These are phyloP conservation scores for Daphoenositta chrysoptera DNA, from an alignment of 2,113 vertebrate genomes.

Conservation along the genomic window DNA sequence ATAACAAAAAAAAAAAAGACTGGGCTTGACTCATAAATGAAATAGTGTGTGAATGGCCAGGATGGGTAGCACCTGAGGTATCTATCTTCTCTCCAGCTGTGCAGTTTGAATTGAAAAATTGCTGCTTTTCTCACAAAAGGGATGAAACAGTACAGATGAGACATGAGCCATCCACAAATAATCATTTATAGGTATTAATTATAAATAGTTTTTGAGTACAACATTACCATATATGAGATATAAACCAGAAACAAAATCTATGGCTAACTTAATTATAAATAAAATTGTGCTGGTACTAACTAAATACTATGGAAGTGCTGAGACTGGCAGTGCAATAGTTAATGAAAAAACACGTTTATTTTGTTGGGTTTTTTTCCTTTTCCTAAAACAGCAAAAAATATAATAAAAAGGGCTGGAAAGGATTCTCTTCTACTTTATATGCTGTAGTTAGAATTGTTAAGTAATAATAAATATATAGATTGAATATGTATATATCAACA, in stretches of 20 bases:
- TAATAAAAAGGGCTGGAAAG: not conserved
- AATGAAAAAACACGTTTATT: not conserved
- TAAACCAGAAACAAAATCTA: not conserved
- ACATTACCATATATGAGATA: not conserved
- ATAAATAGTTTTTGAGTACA: not conserved
- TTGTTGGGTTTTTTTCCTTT: fast-evolving
- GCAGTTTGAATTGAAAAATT: not conserved
- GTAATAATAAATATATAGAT: not conserved
- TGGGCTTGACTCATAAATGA: not conserved
- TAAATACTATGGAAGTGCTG: not conserved
- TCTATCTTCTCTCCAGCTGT: not conserved
- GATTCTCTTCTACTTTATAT: not conserved
- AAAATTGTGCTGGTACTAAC: not conserved
- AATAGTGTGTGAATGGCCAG: not conserved
- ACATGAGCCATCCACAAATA: not conserved
- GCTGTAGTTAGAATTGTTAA: not conserved
- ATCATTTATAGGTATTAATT: not conserved
- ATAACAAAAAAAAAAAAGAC: not conserved
- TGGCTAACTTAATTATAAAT: not conserved
- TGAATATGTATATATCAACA: not conserved
- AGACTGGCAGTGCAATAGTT: not conserved
- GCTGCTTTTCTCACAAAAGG: not conserved
- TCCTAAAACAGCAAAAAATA: not conserved
- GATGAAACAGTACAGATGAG: not conserved
- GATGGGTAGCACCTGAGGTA: fast-evolving